These are phyloP conservation scores for Tenrec ecaudatus DNA, from an alignment of 2,113 vertebrate genomes.

Conservation along the genomic window DNA sequence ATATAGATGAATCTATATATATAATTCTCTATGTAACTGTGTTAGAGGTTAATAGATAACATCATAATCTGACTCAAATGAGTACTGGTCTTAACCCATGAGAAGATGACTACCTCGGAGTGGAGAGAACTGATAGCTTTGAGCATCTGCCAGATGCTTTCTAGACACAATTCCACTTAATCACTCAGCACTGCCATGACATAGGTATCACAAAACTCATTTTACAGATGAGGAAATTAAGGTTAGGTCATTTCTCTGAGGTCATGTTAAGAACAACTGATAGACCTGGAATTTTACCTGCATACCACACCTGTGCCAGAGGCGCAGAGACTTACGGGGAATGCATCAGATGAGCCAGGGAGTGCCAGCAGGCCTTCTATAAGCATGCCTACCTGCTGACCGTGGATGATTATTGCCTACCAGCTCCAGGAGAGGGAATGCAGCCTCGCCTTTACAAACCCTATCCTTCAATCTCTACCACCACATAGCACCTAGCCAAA, in stretches of 20 bases:
- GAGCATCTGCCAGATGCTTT: neutral
- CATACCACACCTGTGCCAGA: slow-evolving; percentile 15
- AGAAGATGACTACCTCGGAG: neutral
- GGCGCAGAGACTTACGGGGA: neutral
- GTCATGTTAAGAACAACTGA: neutral
- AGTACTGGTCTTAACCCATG: neutral
- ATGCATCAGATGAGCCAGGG: neutral
- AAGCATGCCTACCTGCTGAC: neutral
- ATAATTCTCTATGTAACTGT: neutral
- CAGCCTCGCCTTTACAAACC: neutral
- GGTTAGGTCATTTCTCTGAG: neutral
- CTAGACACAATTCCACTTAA: neutral
- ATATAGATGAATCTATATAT: too few relatives aligned
- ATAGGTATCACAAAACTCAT: neutral
- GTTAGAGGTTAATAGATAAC: neutral
- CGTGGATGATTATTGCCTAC: neutral
- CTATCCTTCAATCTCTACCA: neutral
- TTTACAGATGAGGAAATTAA: neutral
- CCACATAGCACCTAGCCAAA: neutral
- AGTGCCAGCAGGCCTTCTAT: neutral
- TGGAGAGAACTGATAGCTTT: neutral
- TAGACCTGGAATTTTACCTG: neutral
- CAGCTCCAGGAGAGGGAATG: slow-evolving; percentile 28
- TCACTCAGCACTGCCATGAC: neutral
- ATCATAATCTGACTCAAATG: neutral